Percentiles rank a stretch among this genome's conserved stretches.
Conservation (phyloP, 2,113 vertebrate species). For the Mus musculus region GRCm39 chr5:29001501-29002000, state of each 20-base stretch:
- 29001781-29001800: too few relatives aligned
- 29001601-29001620: not conserved
- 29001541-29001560: not conserved
- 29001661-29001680: rapidly evolving
- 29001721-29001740: not conserved
- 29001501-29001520: not conserved
- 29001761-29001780: not conserved
- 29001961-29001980: not conserved
- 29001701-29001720: rapidly evolving
- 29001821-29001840: not conserved
- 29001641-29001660: not conserved
- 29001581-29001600: not conserved
- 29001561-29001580: not conserved
- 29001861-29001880: not conserved
- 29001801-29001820: not conserved
- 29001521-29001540: rapidly evolving
- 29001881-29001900: not conserved
- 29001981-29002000: not conserved
- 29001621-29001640: rapidly evolving
- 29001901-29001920: not conserved
- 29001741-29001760: not conserved
- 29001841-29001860: not conserved
- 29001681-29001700: not conserved
- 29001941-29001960: not conserved
- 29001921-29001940: not conserved